A percentile compares a stretch with the other conserved stretches of the same genome.
These are phyloP conservation scores for Sula dactylatra DNA, from an alignment of 2,113 vertebrate genomes.

Conservation along the genomic window DNA sequence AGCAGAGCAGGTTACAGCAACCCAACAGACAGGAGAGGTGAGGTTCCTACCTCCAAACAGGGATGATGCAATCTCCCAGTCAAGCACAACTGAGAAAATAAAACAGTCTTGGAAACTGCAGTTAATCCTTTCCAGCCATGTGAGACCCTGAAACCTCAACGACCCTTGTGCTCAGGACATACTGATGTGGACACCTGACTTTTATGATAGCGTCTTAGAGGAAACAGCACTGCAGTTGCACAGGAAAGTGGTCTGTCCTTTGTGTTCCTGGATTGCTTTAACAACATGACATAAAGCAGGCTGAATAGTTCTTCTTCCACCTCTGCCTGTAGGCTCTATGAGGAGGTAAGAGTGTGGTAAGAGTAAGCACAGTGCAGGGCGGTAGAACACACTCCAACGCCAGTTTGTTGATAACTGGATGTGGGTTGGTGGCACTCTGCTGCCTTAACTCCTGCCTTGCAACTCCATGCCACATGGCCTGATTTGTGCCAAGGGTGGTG, in stretches of 20 bases:
- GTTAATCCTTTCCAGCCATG: not conserved
- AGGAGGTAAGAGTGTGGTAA: not conserved
- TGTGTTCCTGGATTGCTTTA: not conserved
- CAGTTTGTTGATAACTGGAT: not conserved
- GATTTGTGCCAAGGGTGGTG: not conserved
- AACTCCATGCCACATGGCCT: not conserved
- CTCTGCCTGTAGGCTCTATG: not conserved
- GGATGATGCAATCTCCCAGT: not conserved
- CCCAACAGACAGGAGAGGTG: not conserved
- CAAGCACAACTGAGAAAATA: not conserved
- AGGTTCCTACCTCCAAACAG: not conserved
- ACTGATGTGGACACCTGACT: not conserved
- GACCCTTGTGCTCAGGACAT: not conserved
- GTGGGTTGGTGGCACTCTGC: not conserved
- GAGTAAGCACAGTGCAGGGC: not conserved
- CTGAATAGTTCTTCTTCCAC: not conserved
- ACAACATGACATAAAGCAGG: not conserved
- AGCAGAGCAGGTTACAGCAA: not conserved
- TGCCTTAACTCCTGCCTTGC: not conserved
- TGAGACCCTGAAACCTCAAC: not conserved
- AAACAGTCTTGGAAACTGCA: not conserved
- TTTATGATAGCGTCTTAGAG: not conserved
- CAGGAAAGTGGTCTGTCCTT: not conserved
- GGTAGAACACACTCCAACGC: rapidly evolving
- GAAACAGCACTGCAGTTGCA: not conserved